These are phyloP conservation scores for Corella eumyota DNA, from an alignment of 23 tunicate species.

Conservation along the genomic window DNA sequence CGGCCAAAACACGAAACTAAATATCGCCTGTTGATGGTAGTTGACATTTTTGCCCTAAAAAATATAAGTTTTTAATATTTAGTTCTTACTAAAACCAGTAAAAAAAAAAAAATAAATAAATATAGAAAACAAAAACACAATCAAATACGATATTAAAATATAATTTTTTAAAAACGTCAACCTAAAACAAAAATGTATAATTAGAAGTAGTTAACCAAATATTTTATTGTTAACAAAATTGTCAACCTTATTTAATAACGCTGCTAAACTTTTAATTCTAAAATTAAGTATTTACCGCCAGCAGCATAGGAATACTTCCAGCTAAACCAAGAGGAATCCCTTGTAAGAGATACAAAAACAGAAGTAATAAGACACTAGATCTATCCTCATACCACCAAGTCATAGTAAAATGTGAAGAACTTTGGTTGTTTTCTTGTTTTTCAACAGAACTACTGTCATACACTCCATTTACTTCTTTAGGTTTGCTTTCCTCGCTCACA, in stretches of 20 bases:
- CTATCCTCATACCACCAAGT: slow-evolving; percentile 85
- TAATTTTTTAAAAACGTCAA: too few relatives aligned
- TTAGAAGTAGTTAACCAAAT: background rate
- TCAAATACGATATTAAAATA: too few relatives aligned
- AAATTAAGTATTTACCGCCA: too few relatives aligned
- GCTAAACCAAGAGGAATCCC: slow-evolving; percentile 95
- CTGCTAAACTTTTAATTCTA: too few relatives aligned
- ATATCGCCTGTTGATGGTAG: slow-evolving; percentile 78
- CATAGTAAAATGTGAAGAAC: too few relatives aligned
- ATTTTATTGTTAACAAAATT: background rate
- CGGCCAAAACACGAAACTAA: slow-evolving; percentile 99
- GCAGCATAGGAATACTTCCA: slow-evolving; percentile 95
- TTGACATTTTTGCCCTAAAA: slow-evolving; percentile 68
- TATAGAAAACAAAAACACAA: too few relatives aligned
- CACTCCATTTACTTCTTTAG: too few relatives aligned
- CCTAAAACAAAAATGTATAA: background rate
- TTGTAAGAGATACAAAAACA: slow-evolving; percentile 80
- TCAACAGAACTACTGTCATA: background rate
- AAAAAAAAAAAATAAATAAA: too few relatives aligned
- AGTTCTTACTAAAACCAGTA: too few relatives aligned
- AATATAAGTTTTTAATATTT: background rate
- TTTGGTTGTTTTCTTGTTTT: background rate
- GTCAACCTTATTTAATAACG: too few relatives aligned
- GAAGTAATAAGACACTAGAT: slow-evolving; percentile 60
- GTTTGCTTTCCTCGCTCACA: too few relatives aligned